Evolutionary conservation across 2,888 invertebrate species (phyloP).

Genomic region (Epinotia nisella): DNA sequence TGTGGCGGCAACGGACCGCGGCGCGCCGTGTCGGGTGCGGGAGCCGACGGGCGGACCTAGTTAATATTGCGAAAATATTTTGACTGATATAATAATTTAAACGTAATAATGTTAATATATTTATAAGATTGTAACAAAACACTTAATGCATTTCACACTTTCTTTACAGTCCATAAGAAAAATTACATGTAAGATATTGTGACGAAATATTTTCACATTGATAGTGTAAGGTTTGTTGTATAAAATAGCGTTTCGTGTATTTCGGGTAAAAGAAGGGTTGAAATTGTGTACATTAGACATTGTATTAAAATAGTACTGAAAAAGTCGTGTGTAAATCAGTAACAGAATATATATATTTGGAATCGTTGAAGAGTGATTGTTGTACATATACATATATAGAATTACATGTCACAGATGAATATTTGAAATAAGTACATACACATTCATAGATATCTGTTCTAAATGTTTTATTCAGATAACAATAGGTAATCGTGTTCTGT

Average conservation of each 20-base stretch:
- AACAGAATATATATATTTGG: conserved; percentile 82
- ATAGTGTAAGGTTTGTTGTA: conserved; percentile 82
- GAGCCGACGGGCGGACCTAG: conserved; percentile 52
- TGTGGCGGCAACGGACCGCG: not conserved
- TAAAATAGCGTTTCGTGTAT: conserved; percentile 78
- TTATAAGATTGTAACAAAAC: conserved; percentile 80
- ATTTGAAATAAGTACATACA: conserved; percentile 63
- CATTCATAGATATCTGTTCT: conserved; percentile 58
- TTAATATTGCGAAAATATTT: conserved; percentile 78
- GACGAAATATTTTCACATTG: conserved; percentile 83
- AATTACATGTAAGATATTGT: conserved; percentile 77
- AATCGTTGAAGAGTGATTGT: conserved; percentile 81
- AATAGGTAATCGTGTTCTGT: conserved; percentile 62
- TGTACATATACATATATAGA: conserved; percentile 63
- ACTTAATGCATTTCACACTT: conserved; percentile 84
- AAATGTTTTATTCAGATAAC: conserved; percentile 69
- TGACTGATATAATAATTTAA: conserved; percentile 82
- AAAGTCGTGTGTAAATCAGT: conserved; percentile 75
- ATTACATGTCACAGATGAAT: conserved; percentile 76
- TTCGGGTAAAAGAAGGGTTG: conserved; percentile 78
- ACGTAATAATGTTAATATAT: conserved; percentile 81
- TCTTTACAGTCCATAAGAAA: conserved; percentile 82
- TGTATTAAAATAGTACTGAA: conserved; percentile 78
- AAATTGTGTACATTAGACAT: conserved; percentile 79
- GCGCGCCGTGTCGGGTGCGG: conserved; percentile 4